Conservation (phyloP, 2,113 vertebrate species). For the Tinamus guttatus region DNA sequence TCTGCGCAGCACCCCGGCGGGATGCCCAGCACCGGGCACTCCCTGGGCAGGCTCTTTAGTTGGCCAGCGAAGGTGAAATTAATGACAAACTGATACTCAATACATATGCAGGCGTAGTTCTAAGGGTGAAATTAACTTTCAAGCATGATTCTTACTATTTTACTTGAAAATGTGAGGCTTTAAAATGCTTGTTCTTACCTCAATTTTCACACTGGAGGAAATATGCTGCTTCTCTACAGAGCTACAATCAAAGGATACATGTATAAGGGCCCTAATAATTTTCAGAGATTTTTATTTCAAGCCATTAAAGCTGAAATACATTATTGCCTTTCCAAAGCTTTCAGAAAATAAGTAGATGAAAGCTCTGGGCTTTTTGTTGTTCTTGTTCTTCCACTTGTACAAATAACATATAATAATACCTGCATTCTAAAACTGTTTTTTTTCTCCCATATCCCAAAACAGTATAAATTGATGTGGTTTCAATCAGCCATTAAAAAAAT, state of each 20-base stretch:
- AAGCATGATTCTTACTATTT: neutral
- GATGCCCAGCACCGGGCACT: neutral
- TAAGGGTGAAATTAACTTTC: constrained; percentile 22
- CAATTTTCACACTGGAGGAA: constrained; percentile 29
- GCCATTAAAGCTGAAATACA: constrained; percentile 79
- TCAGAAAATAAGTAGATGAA: constrained; percentile 86
- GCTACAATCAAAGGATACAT: constrained; percentile 73
- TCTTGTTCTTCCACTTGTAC: constrained; percentile 81
- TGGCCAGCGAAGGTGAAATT: neutral
- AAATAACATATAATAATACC: constrained; percentile 91
- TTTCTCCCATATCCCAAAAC: constrained; percentile 79
- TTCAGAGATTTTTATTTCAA: constrained; percentile 78
- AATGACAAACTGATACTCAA: constrained; percentile 11
- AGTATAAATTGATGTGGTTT: constrained; percentile 82
- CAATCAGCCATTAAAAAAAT: constrained; percentile 75
- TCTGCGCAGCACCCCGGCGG: neutral
- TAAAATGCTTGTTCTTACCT: constrained; percentile 28
- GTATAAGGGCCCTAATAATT: constrained; percentile 69
- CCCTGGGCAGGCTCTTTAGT: neutral
- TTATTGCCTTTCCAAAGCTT: constrained; percentile 85
- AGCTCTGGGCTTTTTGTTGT: constrained; percentile 81
- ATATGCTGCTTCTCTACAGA: constrained; percentile 53
- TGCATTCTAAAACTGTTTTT: constrained; percentile 76
- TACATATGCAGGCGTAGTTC: neutral
- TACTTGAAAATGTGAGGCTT: constrained; percentile 9